These are phyloP conservation scores for Tribolium madens DNA, from an alignment of 1,140 invertebrate genomes.

Conservation along the genomic window DNA sequence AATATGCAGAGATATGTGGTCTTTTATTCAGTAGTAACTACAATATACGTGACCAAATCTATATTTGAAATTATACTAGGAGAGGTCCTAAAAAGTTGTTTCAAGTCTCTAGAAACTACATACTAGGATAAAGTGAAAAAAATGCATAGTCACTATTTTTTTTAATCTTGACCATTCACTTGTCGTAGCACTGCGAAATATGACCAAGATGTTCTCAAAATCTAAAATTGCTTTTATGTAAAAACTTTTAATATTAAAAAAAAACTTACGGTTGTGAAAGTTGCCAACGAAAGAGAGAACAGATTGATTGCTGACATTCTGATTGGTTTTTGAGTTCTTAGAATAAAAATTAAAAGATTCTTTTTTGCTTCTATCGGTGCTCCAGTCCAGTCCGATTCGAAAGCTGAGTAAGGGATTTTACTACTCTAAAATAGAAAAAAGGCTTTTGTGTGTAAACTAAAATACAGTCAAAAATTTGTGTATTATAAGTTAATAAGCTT, in stretches of 20 bases:
- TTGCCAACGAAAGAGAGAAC: constrained; percentile 1
- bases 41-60: background rate
- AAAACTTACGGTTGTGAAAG: constrained; percentile 17
- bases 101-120: too few species aligned
- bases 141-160: background rate
- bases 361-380: constrained; percentile 11
- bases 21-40: constrained; percentile 3
- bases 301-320: constrained; percentile 19
- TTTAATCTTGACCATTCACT: background rate
- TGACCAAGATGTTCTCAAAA: constrained; percentile 19
- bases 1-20: background rate
- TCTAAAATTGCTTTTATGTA: background rate
- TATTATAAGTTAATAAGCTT: too few species aligned
- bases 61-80: too few species aligned
- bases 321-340: constrained; percentile 17
- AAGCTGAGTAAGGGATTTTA: constrained; percentile 17
- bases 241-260: too few species aligned
- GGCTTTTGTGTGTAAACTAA: background rate
- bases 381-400: constrained; percentile 20
- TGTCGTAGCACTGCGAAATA: constrained; percentile 10
- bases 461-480: too few species aligned
- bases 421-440: background rate
- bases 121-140: background rate
- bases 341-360: constrained; percentile 18
- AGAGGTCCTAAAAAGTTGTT: too few species aligned